Conservation (phyloP, 2,113 vertebrate genomes). For the Carassius carassius region DNA sequence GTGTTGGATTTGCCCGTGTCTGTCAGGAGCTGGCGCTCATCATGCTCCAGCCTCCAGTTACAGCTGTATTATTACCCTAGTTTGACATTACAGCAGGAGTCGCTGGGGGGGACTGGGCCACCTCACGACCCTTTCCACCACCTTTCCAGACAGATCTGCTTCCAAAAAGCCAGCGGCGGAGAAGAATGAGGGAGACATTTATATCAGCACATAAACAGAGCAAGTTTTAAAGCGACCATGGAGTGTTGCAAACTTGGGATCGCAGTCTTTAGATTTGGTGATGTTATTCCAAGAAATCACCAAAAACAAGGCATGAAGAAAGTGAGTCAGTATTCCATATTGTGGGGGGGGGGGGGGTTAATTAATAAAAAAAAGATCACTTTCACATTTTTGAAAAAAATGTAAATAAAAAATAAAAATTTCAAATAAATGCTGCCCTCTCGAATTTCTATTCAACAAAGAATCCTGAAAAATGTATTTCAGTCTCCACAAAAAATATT, state of each 20-base stretch:
- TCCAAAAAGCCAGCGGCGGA: conserved; percentile 54
- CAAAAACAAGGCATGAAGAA: not conserved
- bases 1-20: conserved; percentile 76
- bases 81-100: conserved; percentile 77
- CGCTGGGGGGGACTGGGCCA: conserved; percentile 68
- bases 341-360: not conserved
- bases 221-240: not conserved
- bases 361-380: not conserved
- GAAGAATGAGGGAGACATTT: conserved; percentile 35
- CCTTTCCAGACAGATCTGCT: conserved; percentile 63
- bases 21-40: conserved; percentile 75
- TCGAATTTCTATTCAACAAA: not conserved
- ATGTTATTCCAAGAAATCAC: not conserved
- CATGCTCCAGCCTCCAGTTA: conserved; percentile 72
- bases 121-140: conserved; percentile 65
- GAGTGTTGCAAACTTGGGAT: not conserved
- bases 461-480: not conserved
- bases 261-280: not conserved
- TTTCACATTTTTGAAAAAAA: not conserved
- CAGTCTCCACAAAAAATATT: not conserved
- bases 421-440: not conserved
- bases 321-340: not conserved
- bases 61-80: conserved; percentile 70
- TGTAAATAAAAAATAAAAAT: not conserved
- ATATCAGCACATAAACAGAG: conserved; percentile 28